Evolutionary conservation across 2,797 vertebrate species (phyloP).

Genomic region (Hydrocynus forskahlii): DNA sequence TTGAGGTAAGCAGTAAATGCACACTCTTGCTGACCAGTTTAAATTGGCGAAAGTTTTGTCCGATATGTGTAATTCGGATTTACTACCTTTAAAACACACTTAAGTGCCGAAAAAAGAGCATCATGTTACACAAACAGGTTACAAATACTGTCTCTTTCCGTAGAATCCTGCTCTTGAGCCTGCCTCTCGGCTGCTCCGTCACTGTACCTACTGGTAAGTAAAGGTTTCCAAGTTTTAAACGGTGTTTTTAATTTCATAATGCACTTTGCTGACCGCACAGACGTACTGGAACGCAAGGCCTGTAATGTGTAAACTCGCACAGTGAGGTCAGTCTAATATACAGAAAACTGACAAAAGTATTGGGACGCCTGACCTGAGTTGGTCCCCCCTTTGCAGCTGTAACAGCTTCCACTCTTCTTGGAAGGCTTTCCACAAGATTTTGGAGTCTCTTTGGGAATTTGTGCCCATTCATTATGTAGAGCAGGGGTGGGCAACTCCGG

Average conservation of each 20-base stretch:
- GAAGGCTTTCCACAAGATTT: too few relatives aligned
- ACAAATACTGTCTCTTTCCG: not conserved
- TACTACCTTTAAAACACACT: not conserved
- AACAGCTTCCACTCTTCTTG: too few relatives aligned
- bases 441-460: too few relatives aligned
- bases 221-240: not conserved
- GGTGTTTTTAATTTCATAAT: too few relatives aligned
- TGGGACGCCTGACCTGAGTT: too few relatives aligned
- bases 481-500: too few relatives aligned
- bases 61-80: not conserved
- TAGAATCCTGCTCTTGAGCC: constrained; percentile 11
- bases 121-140: not conserved
- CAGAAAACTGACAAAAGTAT: too few relatives aligned
- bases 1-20: not conserved
- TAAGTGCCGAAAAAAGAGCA: not conserved
- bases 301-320: too few relatives aligned
- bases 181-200: constrained; percentile 5
- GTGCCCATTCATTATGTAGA: too few relatives aligned
- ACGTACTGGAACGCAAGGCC: not conserved
- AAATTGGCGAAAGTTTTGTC: not conserved
- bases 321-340: not conserved
- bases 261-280: not conserved
- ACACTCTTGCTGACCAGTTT: not conserved
- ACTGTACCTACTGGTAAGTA: constrained; percentile 45
- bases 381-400: too few relatives aligned